Base-by-base conservation (phyloP, 1,140 invertebrate species). In the Heliconius congener region DNA sequence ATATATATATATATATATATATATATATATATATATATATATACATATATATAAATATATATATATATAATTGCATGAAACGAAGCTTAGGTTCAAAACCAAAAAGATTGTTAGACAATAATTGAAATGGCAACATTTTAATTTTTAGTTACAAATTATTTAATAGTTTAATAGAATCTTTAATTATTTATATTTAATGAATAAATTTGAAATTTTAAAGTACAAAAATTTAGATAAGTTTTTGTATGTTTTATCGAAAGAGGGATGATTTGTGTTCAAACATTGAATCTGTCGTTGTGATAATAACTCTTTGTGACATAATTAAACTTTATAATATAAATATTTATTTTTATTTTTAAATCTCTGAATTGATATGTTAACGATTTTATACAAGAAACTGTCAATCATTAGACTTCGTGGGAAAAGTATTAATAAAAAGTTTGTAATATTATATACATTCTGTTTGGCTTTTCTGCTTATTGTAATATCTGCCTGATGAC, bases 171-270 rank as follows among this genome's bases (percentile, higher is more conserved):
- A 60, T 60, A 60, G n/a, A 9, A 27, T 60, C 27, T 27, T 27
- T 27, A 66, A 66, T 27, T 66, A 66, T 66, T 66, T 66, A 66
- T 66, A 66, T 66, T 27, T 60, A 60, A 60, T n/a, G 23, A 66
- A 1, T 66, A 30, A 66, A 66, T 16, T 57, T 57, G 16, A 66
- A 66, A 23, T 27, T 13, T 23, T 16, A 27, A 66, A 66, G 60
- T 66, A 66, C 60, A 66, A 66, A 66, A 27, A 27, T 66, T 3
- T 66, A 27, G 30, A 27, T 66, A 66, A 66, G 23, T 27, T 66
- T 66, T 66, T 66, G 60, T 27, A 16, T 66, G 60, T 16, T 11
- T 27, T 66, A 16, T 57, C 50, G 30, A 27, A 66, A 13, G 23
- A 66, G 2, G 57, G 60, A 66, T 23, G 3, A 57, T 19, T 57